Conservation (phyloP, 1,140 invertebrate species). For the Heliconius hewitsoni region DNA sequence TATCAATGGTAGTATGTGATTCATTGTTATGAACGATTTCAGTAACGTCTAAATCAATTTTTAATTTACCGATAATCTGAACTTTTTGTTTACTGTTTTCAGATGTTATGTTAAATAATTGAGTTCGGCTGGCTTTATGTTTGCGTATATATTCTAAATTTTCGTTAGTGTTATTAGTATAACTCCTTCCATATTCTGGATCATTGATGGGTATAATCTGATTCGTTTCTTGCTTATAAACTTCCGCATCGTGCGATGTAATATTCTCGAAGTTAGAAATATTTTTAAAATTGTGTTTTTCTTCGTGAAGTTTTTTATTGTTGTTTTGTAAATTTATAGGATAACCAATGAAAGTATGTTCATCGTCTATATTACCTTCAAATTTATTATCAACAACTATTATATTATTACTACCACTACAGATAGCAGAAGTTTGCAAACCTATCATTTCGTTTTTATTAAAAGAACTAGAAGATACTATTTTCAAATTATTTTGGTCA, state of each 20-base stretch:
- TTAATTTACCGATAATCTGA: slow-evolving; percentile 55
- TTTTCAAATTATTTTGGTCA: not conserved
- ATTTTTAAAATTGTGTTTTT: not conserved
- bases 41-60: slow-evolving; percentile 61
- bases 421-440: not conserved
- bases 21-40: slow-evolving; percentile 43
- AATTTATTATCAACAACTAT: not conserved
- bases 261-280: not conserved
- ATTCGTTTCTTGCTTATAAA: not conserved
- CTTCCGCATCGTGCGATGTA: not conserved
- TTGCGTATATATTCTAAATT: slow-evolving; percentile 40
- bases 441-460: not conserved
- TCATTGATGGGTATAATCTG: not conserved
- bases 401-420: not conserved
- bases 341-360: not conserved
- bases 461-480: not conserved
- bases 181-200: not conserved
- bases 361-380: not conserved
- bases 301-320: not conserved
- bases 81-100: slow-evolving; percentile 45
- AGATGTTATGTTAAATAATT: slow-evolving; percentile 49
- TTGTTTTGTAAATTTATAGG: not conserved
- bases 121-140: slow-evolving; percentile 46
- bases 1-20: not conserved
- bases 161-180: not conserved